Evolutionary conservation across 1,140 invertebrate species (phyloP), one percentile per base, ranked within the genome.

Genomic region (Aphelenchoides besseyi): DNA sequence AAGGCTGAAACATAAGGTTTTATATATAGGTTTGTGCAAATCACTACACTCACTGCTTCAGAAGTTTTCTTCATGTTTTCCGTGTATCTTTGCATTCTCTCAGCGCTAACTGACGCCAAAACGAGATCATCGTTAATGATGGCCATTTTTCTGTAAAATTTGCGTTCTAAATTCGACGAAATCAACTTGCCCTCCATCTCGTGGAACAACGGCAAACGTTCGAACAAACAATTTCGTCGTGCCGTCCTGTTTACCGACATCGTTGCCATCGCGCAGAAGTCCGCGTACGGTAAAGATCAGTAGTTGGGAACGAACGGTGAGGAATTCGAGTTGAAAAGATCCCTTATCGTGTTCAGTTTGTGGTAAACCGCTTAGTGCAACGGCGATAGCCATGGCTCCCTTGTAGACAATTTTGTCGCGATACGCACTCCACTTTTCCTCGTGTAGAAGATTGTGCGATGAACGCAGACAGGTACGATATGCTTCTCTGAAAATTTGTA

Each of bases 311-410:
- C 26, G 64, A n/a, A 69, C 64, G 28, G 64, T 70, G 64, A 71
- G 63, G 32, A 78, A 72, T 23, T 78, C 76, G 26, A 78, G 69
- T n/a, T 76, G 29, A 59, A 78, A 78, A 3, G 77, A 74, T n/a
- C 72, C 63, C 33, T 75, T 76, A 12, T 79, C 53, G 41, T 78
- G 76, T 29, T 73, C 53, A 23, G 76, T 78, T 23, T 33, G 29
- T 3, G 76, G 76, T 29, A 78, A 33, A 33, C 69, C 64, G 37
- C 69, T 62, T 28, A 78, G 61, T n/a, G 68, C 68, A 2, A 79
- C 76, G 9, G 74, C 76, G 28, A 78, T 69, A 36, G 79, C 74
- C 76, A 78, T 79, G 12, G 76, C 29, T 0, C 74, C 76, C 30
- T 70, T 68, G 63, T 74, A 79, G 9, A 77, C 12, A 29, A 78